Conservation (phyloP, 2,888 invertebrate genomes). For the Tiphia femorata region DNA sequence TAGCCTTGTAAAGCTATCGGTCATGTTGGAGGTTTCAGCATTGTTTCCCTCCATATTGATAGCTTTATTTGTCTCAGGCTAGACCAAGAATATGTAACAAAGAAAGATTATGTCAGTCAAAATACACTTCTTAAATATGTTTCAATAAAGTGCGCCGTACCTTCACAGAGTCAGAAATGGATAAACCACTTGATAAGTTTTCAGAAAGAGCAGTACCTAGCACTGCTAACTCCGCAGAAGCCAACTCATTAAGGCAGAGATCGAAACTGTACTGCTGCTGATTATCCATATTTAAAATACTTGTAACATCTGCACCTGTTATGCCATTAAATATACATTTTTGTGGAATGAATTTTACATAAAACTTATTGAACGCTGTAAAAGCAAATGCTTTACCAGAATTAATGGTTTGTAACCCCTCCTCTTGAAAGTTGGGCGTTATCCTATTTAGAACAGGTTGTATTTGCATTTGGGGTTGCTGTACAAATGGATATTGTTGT, state of each 20-base stretch:
- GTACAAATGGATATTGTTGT: slow-evolving; percentile 31
- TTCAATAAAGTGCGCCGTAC: slow-evolving; percentile 21
- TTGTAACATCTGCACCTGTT: slow-evolving; percentile 49
- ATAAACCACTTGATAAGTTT: slow-evolving; percentile 69
- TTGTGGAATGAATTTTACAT: neutral
- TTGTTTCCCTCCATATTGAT: slow-evolving; percentile 26
- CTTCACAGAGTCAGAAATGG: slow-evolving; percentile 66
- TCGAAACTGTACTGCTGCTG: slow-evolving; percentile 60
- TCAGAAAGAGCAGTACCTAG: slow-evolving; percentile 69
- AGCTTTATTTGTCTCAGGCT: slow-evolving; percentile 35
- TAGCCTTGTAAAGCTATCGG: slow-evolving; percentile 72
- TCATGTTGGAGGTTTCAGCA: slow-evolving; percentile 66
- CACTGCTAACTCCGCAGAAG: slow-evolving; percentile 67
- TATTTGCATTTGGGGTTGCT: slow-evolving; percentile 26
- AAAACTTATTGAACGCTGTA: neutral
- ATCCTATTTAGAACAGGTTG: slow-evolving; percentile 38
- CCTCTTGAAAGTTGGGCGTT: slow-evolving; percentile 31
- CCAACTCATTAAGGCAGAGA: slow-evolving; percentile 61
- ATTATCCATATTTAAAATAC: slow-evolving; percentile 59
- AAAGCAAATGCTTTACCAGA: slow-evolving; percentile 33
- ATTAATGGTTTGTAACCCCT: slow-evolving; percentile 36
- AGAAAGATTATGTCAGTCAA: neutral
- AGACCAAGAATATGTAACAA: too few species aligned
- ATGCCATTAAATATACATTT: neutral
- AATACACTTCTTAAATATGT: neutral